These are phyloP conservation scores for Scaptomyza pallida DNA, from an alignment of 1,140 invertebrate species.

Conservation along the genomic window DNA sequence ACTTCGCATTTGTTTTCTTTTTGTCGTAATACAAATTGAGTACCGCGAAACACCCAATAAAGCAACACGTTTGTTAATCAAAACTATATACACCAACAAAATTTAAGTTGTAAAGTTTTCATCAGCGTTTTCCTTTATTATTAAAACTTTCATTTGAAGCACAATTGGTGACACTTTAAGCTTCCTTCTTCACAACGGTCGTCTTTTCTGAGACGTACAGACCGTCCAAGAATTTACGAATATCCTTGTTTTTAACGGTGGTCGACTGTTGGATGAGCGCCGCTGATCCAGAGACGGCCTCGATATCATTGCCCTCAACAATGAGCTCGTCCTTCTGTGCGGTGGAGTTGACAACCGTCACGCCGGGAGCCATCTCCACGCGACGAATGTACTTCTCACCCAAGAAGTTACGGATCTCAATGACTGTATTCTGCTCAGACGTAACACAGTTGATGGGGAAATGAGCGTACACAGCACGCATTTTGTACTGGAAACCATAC, in stretches of 20 bases:
- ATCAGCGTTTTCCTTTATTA: constrained; percentile 66
- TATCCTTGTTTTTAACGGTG: constrained; percentile 99
- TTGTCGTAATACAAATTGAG: not conserved
- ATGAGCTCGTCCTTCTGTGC: constrained; percentile 99
- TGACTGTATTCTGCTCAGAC: constrained; percentile 93
- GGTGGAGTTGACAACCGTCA: constrained; percentile 95
- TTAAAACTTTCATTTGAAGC: constrained; percentile 71
- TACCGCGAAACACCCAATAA: too few species aligned
- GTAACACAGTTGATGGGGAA: constrained; percentile 99
- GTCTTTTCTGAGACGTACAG: constrained; percentile 99
- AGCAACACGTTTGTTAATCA: not conserved
- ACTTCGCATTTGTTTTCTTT: too few species aligned
- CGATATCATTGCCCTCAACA: constrained; percentile 98
- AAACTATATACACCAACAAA: constrained; percentile 7
- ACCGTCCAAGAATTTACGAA: constrained; percentile 99
- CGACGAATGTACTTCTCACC: constrained; percentile 98
- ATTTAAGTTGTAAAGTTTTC: constrained; percentile 48
- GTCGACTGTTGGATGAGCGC: constrained; percentile 99
- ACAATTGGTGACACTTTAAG: constrained; percentile 63
- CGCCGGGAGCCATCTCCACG: constrained; percentile 97
- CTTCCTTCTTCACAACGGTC: constrained; percentile 91
- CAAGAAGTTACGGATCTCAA: constrained; percentile 99
- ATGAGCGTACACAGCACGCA: constrained; percentile 99
- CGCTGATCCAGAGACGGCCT: constrained; percentile 99
- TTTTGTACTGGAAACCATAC: constrained; percentile 99